Percentiles rank a stretch among this genome's conserved stretches.
phyloP scores from a whole-genome alignment of 2,113 vertebrate species.

The Alces alces region DNA sequence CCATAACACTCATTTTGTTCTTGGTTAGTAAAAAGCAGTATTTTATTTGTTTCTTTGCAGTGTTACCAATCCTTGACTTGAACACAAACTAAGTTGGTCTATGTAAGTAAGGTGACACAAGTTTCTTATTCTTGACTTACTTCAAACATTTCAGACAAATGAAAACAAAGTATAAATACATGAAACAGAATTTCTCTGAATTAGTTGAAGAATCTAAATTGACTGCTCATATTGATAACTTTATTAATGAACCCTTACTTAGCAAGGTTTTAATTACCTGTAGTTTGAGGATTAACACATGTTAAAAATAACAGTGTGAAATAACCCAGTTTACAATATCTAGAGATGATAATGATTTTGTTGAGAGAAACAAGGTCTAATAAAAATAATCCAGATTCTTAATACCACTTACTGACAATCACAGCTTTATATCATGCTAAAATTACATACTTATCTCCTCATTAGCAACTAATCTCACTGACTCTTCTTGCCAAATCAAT shows the following conservation, averaged over 20 bases:
- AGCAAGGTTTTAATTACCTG: conserved; percentile 75
- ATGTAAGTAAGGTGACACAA: not conserved
- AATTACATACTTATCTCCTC: conserved; percentile 81
- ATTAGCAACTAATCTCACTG: conserved; percentile 83
- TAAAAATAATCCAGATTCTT: conserved; percentile 72
- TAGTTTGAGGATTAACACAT: conserved; percentile 75
- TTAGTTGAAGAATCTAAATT: conserved; percentile 70
- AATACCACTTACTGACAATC: conserved; percentile 77
- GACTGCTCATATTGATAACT: conserved; percentile 77
- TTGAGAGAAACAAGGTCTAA: conserved; percentile 73
- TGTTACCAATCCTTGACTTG: conserved; percentile 14
- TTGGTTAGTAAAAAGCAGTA: not conserved
- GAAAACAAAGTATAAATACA: conserved; percentile 67
- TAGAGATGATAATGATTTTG: conserved; percentile 77
- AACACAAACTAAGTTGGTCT: conserved; percentile 39
- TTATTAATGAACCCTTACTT: conserved; percentile 80
- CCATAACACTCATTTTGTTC: not conserved
- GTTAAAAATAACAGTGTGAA: conserved; percentile 79
- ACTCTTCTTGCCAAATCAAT: conserved; percentile 80
- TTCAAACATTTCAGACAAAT: conserved; percentile 64
- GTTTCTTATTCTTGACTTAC: conserved; percentile 51
- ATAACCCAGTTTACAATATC: conserved; percentile 78
- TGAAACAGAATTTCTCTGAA: conserved; percentile 72
- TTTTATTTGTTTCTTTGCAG: not conserved
- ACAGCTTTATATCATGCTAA: conserved; percentile 74